Conservation (phyloP, 2,888 invertebrate genomes). For the Venusia cambrica region DNA sequence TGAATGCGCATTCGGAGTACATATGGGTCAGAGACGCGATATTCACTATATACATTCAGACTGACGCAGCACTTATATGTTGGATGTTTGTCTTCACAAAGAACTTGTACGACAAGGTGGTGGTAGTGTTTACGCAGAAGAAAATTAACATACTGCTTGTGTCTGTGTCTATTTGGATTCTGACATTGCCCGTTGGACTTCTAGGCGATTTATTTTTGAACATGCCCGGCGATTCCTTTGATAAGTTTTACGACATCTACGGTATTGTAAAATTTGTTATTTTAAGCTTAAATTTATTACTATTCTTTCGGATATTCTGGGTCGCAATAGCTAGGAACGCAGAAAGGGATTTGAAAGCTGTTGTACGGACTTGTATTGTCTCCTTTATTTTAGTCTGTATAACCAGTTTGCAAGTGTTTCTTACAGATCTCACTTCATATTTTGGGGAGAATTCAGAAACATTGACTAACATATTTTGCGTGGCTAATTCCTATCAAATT, state of each 20-base stretch:
- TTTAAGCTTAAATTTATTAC: constrained; percentile 42
- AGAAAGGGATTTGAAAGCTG: constrained; percentile 16
- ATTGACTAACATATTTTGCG: constrained; percentile 17
- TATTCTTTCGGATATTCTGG: constrained; percentile 49
- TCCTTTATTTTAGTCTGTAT: constrained; percentile 49
- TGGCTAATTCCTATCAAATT: constrained; percentile 37
- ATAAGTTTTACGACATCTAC: constrained; percentile 37
- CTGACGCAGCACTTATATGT: constrained; percentile 47
- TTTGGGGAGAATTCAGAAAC: not conserved
- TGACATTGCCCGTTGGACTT: constrained; percentile 43
- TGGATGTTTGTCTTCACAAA: constrained; percentile 63
- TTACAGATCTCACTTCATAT: constrained; percentile 41
- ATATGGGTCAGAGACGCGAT: constrained; percentile 21
- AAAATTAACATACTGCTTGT: constrained; percentile 35
- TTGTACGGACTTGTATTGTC: constrained; percentile 35
- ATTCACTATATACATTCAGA: constrained; percentile 42
- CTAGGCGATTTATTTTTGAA: constrained; percentile 30
- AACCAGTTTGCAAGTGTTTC: constrained; percentile 51
- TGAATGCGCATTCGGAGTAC: not conserved
- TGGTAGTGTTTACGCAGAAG: constrained; percentile 43
- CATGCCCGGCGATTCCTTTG: not conserved
- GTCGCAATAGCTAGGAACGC: constrained; percentile 32
- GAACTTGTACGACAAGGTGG: constrained; percentile 57
- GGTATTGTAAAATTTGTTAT: constrained; percentile 46
- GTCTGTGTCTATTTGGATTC: constrained; percentile 40